Conservation (phyloP, 2,888 invertebrate genomes). For the Catonia carolina region DNA sequence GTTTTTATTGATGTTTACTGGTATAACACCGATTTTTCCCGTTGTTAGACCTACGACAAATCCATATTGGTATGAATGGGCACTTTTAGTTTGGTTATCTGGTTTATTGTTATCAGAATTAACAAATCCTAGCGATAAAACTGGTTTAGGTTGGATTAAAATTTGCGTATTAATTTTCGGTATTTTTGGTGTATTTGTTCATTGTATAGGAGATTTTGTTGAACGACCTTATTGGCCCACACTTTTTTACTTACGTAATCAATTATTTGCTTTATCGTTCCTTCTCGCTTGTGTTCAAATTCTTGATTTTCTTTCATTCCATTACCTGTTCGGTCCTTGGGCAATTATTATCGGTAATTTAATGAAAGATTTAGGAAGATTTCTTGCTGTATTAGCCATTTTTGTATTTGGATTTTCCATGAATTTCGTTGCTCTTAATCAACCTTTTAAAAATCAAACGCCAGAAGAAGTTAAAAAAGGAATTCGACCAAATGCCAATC, state of each 20-base stretch:
- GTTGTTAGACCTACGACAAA: slow-evolving; percentile 65
- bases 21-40: slow-evolving; percentile 80
- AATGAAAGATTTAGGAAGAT: slow-evolving; percentile 90
- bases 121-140: slow-evolving; percentile 96
- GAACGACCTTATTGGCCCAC: slow-evolving; percentile 69
- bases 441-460: slow-evolving; percentile 72
- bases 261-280: slow-evolving; percentile 92
- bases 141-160: slow-evolving; percentile 92
- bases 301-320: slow-evolving; percentile 95
- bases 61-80: slow-evolving; percentile 96
- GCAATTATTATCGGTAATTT: slow-evolving; percentile 97
- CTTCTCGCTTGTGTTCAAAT: slow-evolving; percentile 96
- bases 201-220: slow-evolving; percentile 72
- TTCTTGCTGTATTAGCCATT: slow-evolving; percentile 93
- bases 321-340: slow-evolving; percentile 99
- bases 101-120: slow-evolving; percentile 92
- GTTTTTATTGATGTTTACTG: slow-evolving; percentile 82
- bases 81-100: slow-evolving; percentile 88
- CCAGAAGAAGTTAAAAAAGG: slow-evolving; percentile 53
- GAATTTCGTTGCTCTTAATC: slow-evolving; percentile 92
- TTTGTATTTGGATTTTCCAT: slow-evolving; percentile 99
- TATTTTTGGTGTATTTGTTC: slow-evolving; percentile 84
- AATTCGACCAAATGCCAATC: slow-evolving; percentile 19
- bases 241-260: slow-evolving; percentile 90
- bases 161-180: slow-evolving; percentile 78